Evolutionary conservation across 2,797 vertebrate genomes (phyloP), one percentile per base, ranked within the genome.

Genomic region (Artibeus lituratus): DNA sequence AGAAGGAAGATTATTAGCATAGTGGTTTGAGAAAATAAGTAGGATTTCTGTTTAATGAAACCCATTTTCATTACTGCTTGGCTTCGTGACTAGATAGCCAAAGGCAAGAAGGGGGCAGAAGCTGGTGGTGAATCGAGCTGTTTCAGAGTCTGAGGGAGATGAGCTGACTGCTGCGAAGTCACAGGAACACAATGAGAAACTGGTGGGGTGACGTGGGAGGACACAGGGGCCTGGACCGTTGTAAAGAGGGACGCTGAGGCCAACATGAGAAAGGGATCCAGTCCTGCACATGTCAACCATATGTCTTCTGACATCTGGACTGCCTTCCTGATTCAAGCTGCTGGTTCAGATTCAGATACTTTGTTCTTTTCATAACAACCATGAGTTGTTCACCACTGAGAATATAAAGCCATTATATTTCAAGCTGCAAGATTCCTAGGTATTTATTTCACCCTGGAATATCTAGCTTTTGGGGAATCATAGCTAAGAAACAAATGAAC

Each of bases 1-100:
- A 98, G 97, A 91, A 98, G 95, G 82, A 98, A 97, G 95, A 62
- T 98, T 98, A 98, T 98, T 98, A 98, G 95, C 96, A 97, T 74
- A 98, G 98, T 97, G 21, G 0, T 96, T 98, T 98, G 98, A 97
- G 96, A 98, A 98, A 98, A 98, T 98, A 98, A 98, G 98, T 97
- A 97, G 96, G 94, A 98, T 98, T 97, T 96, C 96, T 97, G 95
- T 96, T 93, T 96, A 97, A 97, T 86, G 39, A 81, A 92, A 96
- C 96, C 94, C 95, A 94, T 85, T 92, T 57, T 94, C 78, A 96
- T 94, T 97, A 96, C 82, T 80, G 47, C 76, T 57, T 55, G 96
- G 21, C 96, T 77, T 85, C 88, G 47, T 19, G 24, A 87, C 69
- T 96, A 3, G 73, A 95, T 92, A 96, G 81, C 78, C 87, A 97